Evolutionary conservation across 2,797 vertebrate genomes (phyloP).

Genomic region (Propithecus deckenii): DNA sequence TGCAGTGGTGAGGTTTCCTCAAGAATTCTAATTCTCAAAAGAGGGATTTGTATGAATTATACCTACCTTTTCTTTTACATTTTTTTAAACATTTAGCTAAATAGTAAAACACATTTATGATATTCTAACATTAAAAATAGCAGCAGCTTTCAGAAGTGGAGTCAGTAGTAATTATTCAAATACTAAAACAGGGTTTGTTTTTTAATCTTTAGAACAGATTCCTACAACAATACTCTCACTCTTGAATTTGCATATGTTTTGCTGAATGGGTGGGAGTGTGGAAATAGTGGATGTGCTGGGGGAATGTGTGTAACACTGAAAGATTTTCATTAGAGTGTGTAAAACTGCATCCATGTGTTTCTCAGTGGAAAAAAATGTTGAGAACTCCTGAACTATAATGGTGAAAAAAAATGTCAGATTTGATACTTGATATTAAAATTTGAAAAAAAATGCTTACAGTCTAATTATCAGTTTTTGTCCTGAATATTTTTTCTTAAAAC

Average conservation of each 20-base stretch:
- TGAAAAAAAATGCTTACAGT: neutral
- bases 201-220: neutral
- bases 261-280: neutral
- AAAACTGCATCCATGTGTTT: neutral
- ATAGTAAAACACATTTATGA: neutral
- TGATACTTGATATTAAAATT: slow-evolving; percentile 16
- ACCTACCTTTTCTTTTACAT: neutral
- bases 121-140: neutral
- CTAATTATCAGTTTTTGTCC: neutral
- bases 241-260: neutral
- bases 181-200: neutral
- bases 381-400: neutral
- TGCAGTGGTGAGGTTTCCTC: neutral
- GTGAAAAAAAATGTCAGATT: neutral
- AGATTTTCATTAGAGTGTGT: neutral
- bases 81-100: neutral
- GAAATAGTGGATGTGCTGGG: neutral
- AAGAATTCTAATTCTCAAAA: neutral
- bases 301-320: neutral
- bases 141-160: neutral
- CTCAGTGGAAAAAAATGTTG: neutral
- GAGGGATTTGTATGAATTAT: neutral
- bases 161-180: neutral
- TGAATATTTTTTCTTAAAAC: slow-evolving; percentile 20
- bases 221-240: neutral